Evolutionary conservation across 2,113 vertebrate species (phyloP).

Genomic region (Lipotes vexillifer): DNA sequence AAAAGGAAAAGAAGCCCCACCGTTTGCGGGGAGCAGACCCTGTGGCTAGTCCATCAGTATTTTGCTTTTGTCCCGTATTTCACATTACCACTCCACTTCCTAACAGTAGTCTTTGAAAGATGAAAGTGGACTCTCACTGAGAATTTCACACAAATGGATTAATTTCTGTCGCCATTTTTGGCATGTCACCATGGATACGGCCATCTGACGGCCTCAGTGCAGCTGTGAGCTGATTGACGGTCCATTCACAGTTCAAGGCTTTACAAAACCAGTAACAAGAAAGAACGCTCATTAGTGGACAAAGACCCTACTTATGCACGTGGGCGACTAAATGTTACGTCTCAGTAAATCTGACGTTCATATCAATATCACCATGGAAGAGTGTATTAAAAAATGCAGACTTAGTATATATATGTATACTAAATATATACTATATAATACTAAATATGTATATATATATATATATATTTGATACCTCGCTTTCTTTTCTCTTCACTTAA

Average conservation of each 20-base stretch:
- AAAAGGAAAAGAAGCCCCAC: conserved; percentile 31
- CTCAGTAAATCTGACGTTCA: conserved; percentile 22
- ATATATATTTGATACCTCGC: neutral
- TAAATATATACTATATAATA: neutral
- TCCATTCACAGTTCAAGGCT: conserved; percentile 45
- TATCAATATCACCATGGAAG: neutral
- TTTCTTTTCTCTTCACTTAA: neutral
- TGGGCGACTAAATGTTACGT: neutral
- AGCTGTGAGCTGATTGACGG: conserved; percentile 58
- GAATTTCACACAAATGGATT: conserved; percentile 65
- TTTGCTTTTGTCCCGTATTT: conserved; percentile 30
- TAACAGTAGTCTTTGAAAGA: conserved; percentile 41
- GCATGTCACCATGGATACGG: conserved; percentile 67
- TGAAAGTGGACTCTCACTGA: conserved; percentile 59
- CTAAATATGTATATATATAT: too few relatives aligned
- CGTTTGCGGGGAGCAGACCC: conserved; percentile 7
- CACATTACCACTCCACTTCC: conserved; percentile 43
- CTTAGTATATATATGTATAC: neutral
- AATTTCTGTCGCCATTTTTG: conserved; percentile 60
- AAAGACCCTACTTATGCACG: conserved; percentile 34
- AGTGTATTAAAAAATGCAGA: neutral
- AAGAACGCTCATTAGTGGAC: conserved; percentile 52
- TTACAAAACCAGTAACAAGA: conserved; percentile 25
- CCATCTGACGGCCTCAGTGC: conserved; percentile 19
- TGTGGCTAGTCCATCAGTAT: neutral